Evolutionary conservation across 1,140 invertebrate genomes (phyloP), one percentile per base, ranked within the genome.

Genomic region (Heliconius hermathena): DNA sequence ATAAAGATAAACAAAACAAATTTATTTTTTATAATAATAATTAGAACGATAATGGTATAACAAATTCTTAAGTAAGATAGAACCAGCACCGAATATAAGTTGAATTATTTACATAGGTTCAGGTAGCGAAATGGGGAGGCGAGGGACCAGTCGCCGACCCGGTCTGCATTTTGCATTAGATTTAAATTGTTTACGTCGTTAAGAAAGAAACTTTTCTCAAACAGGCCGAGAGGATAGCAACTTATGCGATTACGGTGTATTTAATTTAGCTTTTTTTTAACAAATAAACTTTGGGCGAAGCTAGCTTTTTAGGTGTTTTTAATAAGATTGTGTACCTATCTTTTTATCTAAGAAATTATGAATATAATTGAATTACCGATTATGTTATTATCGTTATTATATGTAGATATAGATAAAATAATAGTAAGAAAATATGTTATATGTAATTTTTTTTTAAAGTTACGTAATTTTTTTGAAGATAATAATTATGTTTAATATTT

Each of bases 181-280:
- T 94, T 93, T 93, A 94, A 94, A 93, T 94, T 93, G 91, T 94
- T 94, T 92, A 93, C 90, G 91, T 93, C 92, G 91, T 93, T 93
- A 93, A 92, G 91, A 90, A 91, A 91, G 87, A 88, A 92, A 93
- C 83, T 92, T 91, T 81, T 78, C 74, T 81, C 82, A 77, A 90
- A 76, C 87, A 88, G 84, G 81, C 84, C 84, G 81, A 83, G 84
- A 84, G 79, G 79, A 83, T 80, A 73, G 81, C 80, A 88, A 89
- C 74, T 88, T 91, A 76, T 75, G 71, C 83, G 78, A 78, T 81
- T 83, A 81, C 77, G 83, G 84, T 85, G 81, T 88, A 87, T 88
- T 90, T 85, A 66, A 66, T 66, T 66, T 66, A 29, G 60, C 60
- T 66, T 66, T 66, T 60, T 66, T 66, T 66, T 29, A 66, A 66